Evolutionary conservation across 2,797 vertebrate genomes (phyloP).

Genomic region (Busarellus nigricollis): DNA sequence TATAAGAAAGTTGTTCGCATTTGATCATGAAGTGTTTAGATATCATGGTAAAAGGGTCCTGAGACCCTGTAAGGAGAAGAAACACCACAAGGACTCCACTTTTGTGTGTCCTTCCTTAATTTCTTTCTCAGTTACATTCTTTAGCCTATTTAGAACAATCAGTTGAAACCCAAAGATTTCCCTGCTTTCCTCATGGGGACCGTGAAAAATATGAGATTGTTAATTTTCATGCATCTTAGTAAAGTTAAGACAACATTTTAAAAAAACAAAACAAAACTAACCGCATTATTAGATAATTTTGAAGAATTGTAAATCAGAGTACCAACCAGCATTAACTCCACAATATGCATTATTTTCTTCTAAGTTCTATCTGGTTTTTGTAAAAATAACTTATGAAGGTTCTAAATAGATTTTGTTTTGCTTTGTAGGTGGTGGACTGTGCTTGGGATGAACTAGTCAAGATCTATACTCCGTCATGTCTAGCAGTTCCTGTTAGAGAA

Average conservation of each 20-base stretch:
- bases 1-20: neutral
- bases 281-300: neutral
- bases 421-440: slow-evolving; percentile 91
- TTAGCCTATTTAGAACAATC: neutral
- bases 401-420: slow-evolving; percentile 49
- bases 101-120: neutral
- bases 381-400: neutral
- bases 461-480: slow-evolving; percentile 86
- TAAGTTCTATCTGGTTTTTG: neutral
- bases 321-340: neutral
- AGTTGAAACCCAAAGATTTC: neutral
- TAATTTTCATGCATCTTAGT: neutral
- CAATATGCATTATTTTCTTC: neutral
- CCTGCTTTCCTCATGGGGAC: neutral
- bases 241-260: neutral
- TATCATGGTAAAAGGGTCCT: neutral
- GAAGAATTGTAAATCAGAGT: neutral
- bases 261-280: neutral
- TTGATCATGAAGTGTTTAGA: neutral
- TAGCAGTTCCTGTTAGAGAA: slow-evolving; percentile 70
- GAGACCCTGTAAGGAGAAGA: neutral
- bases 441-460: slow-evolving; percentile 97
- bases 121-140: neutral
- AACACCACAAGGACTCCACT: neutral
- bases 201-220: neutral